Evolutionary conservation across 2,888 invertebrate genomes (phyloP).

Genomic region (Erannis defoliaria): DNA sequence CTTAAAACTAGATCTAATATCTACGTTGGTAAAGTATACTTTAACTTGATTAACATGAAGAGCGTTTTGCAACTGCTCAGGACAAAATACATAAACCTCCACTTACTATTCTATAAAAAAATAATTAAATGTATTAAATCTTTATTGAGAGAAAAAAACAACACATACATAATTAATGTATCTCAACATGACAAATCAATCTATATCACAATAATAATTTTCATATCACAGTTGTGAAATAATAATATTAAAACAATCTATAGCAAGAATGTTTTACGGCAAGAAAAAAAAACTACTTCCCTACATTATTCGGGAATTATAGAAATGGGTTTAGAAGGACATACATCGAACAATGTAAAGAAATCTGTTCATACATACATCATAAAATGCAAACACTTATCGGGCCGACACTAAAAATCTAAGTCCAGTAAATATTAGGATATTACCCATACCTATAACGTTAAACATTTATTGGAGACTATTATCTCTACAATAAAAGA

Average conservation of each 20-base stretch:
- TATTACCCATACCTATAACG: background rate
- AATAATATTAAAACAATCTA: conserved; percentile 6
- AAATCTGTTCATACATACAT: background rate
- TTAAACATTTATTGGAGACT: background rate
- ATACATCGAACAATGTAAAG: background rate
- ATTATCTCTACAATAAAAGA: conserved; percentile 1
- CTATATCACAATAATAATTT: background rate
- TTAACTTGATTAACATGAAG: conserved; percentile 8
- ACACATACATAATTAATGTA: background rate
- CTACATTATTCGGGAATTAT: background rate
- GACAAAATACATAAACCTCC: background rate
- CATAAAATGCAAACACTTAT: background rate
- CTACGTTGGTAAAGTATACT: background rate
- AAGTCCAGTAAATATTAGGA: background rate
- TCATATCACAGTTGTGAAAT: conserved; percentile 19
- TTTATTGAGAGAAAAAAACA: background rate
- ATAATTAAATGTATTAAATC: background rate
- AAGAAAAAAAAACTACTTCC: background rate
- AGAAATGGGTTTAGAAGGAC: conserved; percentile 2
- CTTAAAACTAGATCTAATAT: conserved; percentile 6
- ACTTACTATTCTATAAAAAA: background rate
- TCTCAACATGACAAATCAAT: background rate
- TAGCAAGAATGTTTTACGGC: background rate
- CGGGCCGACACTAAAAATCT: no score
- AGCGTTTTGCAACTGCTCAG: background rate